Evolutionary conservation across 1,140 invertebrate genomes (phyloP).

Genomic region (Panagrolaimus sp.): DNA sequence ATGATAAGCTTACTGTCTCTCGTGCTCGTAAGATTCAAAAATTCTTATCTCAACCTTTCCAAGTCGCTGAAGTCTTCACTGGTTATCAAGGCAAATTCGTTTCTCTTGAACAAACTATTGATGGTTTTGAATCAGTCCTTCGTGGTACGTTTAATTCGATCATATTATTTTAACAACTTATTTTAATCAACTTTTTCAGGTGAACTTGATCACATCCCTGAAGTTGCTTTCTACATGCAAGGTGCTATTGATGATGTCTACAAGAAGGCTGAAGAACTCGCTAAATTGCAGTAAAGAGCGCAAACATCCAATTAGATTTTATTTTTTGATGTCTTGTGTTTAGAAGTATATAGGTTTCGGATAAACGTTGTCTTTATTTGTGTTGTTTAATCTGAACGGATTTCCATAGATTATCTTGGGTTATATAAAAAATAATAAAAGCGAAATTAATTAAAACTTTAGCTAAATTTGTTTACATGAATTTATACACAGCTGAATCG

Average conservation of each 20-base stretch:
- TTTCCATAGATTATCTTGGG: slow-evolving; percentile 23
- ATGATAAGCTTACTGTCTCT: slow-evolving; percentile 92
- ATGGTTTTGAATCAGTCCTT: slow-evolving; percentile 56
- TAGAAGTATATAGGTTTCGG: slow-evolving; percentile 30
- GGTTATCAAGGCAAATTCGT: slow-evolving; percentile 86
- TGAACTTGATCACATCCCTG: slow-evolving; percentile 88
- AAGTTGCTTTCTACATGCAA: slow-evolving; percentile 98
- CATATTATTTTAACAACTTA: too few relatives aligned
- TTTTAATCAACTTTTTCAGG: slow-evolving; percentile 67
- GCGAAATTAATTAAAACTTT: not conserved
- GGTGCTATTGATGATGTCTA: slow-evolving; percentile 92
- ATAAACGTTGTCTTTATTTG: slow-evolving; percentile 35
- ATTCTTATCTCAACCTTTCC: slow-evolving; percentile 97
- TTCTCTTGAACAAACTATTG: slow-evolving; percentile 77
- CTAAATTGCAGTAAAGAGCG: slow-evolving; percentile 60
- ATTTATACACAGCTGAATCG: not conserved
- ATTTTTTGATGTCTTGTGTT: slow-evolving; percentile 30
- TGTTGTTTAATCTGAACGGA: slow-evolving; percentile 21
- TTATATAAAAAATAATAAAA: slow-evolving; percentile 17
- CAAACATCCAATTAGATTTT: slow-evolving; percentile 21
- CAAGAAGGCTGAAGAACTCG: slow-evolving; percentile 81
- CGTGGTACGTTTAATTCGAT: slow-evolving; percentile 64
- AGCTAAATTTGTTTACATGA: not conserved
- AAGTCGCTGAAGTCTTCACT: slow-evolving; percentile 86
- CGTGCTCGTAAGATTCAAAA: slow-evolving; percentile 93